Evolutionary conservation across 2,797 vertebrate species (phyloP), one percentile per base, ranked within the genome.

Genomic region (Geotrypetes seraphini): DNA sequence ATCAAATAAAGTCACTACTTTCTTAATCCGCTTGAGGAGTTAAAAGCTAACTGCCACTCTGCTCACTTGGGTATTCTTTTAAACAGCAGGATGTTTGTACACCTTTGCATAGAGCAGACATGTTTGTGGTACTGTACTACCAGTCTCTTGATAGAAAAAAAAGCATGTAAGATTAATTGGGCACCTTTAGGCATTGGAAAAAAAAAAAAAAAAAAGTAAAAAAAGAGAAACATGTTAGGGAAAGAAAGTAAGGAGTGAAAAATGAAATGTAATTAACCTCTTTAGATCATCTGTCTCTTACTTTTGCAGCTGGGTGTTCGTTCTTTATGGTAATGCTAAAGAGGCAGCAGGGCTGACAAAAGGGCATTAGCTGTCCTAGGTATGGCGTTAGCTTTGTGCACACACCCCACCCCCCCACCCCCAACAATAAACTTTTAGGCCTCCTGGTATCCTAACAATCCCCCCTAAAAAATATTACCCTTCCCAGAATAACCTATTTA

Each of bases 231-330:
- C n/a, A n/a, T n/a, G n/a, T n/a, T n/a, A n/a, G n/a, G n/a, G n/a
- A n/a, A n/a, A n/a, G n/a, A 63, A 47, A 45, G 54, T 57, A 43
- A 53, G 52, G 28, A 20, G 16, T 58, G 57, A 53, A 53, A 64
- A 60, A 66, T 38, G 46, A 42, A 44, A 65, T 53, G 26, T 43
- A 63, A 65, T 66, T 57, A 63, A 67, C 60, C 38, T 65, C 53
- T 54, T 29, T 32, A 47, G 51, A 39, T 59, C 7, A 2, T 47
- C 38, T 56, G 39, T 38, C 52, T 53, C 43, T 46, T 36, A 36
- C 28, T 28, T 15, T 37, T 46, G 26, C 18, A 48, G 33, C 26
- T 14, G n/a, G 17, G 13, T 41, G 30, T 1, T 8, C 13, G 21
- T 57, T 52, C 65, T 33, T 39, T 55, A 50, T 22, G 39, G 40